Conservation (phyloP, 2,113 vertebrate genomes). For the Neofelis nebulosa region DNA sequence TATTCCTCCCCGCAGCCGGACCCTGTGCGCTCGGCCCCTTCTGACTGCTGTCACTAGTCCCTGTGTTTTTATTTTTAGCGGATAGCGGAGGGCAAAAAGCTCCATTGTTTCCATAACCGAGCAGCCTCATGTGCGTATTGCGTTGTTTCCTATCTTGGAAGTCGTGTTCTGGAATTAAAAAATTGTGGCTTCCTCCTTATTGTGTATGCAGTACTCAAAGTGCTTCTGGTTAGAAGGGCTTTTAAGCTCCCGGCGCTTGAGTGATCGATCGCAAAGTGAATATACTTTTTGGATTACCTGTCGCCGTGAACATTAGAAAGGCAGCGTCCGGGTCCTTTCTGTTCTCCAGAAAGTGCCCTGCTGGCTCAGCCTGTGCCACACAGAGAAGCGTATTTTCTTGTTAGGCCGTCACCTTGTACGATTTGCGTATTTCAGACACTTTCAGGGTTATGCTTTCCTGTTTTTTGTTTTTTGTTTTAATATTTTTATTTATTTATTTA, state of each 20-base stretch:
- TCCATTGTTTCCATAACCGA: not conserved
- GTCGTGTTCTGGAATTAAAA: not conserved
- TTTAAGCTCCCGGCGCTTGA: not conserved
- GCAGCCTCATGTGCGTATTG: not conserved
- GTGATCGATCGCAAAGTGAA: not conserved
- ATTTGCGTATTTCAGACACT: not conserved
- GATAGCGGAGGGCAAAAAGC: not conserved
- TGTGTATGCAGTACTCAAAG: not conserved
- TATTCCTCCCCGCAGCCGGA: not conserved
- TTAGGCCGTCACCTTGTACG: not conserved
- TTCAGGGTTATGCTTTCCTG: not conserved
- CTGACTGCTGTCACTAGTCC: not conserved
- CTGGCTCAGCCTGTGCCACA: rapidly evolving
- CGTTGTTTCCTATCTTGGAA: not conserved
- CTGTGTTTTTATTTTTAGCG: not conserved
- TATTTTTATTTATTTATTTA: too few relatives aligned
- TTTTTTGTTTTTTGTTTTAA: not conserved
- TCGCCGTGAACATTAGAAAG: not conserved
- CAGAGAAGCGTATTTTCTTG: rapidly evolving
- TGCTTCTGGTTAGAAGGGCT: not conserved
- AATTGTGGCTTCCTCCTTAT: not conserved
- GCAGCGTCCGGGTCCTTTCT: not conserved
- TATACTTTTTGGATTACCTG: not conserved
- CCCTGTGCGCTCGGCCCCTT: not conserved
- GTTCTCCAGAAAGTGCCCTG: not conserved